These are phyloP conservation scores for Menidia menidia DNA, from an alignment of 2,797 vertebrate species.

Conservation along the genomic window DNA sequence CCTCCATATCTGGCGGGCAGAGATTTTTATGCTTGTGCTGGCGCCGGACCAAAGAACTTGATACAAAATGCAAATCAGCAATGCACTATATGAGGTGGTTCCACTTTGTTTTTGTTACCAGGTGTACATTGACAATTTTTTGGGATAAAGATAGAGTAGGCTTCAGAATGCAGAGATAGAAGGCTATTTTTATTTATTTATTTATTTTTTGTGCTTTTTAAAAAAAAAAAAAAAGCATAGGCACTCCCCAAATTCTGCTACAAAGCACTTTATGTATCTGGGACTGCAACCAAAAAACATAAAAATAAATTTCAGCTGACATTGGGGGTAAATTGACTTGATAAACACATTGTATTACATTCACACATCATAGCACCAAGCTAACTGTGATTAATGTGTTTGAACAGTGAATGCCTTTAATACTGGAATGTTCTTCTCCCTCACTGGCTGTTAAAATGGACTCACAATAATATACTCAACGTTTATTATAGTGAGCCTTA, in stretches of 20 bases:
- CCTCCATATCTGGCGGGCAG: constrained; percentile 69
- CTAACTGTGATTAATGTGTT: constrained; percentile 50
- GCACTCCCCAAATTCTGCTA: constrained; percentile 21
- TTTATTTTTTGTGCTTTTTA: constrained; percentile 16
- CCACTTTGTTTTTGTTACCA: constrained; percentile 74
- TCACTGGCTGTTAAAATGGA: constrained; percentile 45
- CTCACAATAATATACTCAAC: constrained; percentile 62
- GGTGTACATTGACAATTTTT: constrained; percentile 68
- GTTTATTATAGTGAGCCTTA: too few species aligned
- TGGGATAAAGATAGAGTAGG: constrained; percentile 54
- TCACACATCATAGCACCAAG: constrained; percentile 37
- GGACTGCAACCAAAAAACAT: constrained; percentile 22
- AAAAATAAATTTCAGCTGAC: constrained; percentile 42
- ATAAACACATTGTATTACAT: constrained; percentile 39
- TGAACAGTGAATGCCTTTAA: constrained; percentile 30
- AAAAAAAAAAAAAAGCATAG: constrained; percentile 11
- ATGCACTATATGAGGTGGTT: constrained; percentile 68
- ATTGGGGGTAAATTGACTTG: constrained; percentile 22
- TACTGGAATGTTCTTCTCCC: constrained; percentile 46
- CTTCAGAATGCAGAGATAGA: constrained; percentile 52
- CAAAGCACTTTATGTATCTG: constrained; percentile 35
- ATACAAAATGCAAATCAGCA: constrained; percentile 79
- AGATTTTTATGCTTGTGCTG: constrained; percentile 68
- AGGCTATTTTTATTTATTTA: constrained; percentile 48
- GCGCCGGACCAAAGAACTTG: constrained; percentile 72